Conservation (phyloP, 2,797 vertebrate genomes). For the Petrocephalus schoutedeni region DNA sequence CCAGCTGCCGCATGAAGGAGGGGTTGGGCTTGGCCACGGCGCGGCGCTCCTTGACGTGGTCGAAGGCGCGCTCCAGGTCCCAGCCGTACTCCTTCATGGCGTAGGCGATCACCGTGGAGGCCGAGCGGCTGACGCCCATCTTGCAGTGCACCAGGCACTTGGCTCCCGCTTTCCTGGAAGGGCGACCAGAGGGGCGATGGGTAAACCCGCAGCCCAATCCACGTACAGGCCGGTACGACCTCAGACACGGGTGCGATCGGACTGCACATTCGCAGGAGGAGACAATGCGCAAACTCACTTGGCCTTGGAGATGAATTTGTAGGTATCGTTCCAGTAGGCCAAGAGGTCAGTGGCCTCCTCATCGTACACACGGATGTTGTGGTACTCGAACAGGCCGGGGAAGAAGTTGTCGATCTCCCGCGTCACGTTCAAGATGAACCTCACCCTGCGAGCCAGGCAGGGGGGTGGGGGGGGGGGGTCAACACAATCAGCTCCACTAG, state of each 20-base stretch:
- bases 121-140: conserved; percentile 95
- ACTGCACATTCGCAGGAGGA: neutral
- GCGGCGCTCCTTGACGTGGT: conserved; percentile 85
- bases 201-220: no score
- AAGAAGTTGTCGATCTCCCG: conserved; percentile 98
- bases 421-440: conserved; percentile 93
- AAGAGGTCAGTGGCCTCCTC: conserved; percentile 94
- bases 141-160: conserved; percentile 98
- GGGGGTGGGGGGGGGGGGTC: neutral
- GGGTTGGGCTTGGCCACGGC: conserved; percentile 92
- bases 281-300: conserved; percentile 64
- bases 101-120: conserved; percentile 94
- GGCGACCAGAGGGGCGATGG: neutral
- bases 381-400: conserved; percentile 89
- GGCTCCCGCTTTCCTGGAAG: conserved; percentile 79
- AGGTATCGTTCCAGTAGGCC: conserved; percentile 97
- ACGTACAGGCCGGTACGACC: neutral
- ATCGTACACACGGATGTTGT: conserved; percentile 93
- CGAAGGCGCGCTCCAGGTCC: conserved; percentile 85
- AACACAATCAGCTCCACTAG: neutral
- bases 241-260: neutral
- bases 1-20: conserved; percentile 94
- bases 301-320: conserved; percentile 97
- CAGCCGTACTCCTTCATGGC: conserved; percentile 99
- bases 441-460: conserved; percentile 60